These are phyloP conservation scores for Drosophila santomea DNA, from an alignment of 1,140 invertebrate genomes.

Conservation along the genomic window DNA sequence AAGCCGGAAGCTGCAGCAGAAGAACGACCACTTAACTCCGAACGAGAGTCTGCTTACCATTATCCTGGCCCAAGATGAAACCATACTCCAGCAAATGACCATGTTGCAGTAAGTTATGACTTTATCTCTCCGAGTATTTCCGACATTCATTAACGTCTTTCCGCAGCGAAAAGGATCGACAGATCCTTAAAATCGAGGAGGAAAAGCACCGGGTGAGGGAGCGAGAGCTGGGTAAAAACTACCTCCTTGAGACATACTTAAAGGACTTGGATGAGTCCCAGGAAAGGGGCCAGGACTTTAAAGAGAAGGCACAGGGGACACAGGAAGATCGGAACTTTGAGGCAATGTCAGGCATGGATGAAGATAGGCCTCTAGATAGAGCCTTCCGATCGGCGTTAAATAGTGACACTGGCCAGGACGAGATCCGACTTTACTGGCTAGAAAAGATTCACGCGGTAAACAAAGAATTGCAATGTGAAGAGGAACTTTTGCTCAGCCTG, in stretches of 20 bases:
- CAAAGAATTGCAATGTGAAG: slow-evolving; percentile 89
- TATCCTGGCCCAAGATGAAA: slow-evolving; percentile 92
- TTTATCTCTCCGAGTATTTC: neutral
- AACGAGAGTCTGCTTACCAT: slow-evolving; percentile 90
- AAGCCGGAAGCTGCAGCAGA: slow-evolving; percentile 21
- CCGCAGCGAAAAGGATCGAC: slow-evolving; percentile 90
- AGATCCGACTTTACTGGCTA: slow-evolving; percentile 88
- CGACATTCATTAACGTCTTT: neutral
- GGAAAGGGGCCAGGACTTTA: slow-evolving; percentile 63
- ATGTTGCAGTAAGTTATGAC: slow-evolving; percentile 86
- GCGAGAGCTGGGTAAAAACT: slow-evolving; percentile 91
- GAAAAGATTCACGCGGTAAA: slow-evolving; percentile 90
- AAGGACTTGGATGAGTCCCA: slow-evolving; percentile 86
- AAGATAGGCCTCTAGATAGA: slow-evolving; percentile 38
- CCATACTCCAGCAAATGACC: slow-evolving; percentile 90
- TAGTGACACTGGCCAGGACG: slow-evolving; percentile 16
- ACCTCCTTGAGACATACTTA: slow-evolving; percentile 92
- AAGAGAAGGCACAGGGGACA: slow-evolving; percentile 68
- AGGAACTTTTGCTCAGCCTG: slow-evolving; percentile 88
- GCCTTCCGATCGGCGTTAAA: neutral
- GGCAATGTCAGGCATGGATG: neutral
- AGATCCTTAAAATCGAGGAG: slow-evolving; percentile 91
- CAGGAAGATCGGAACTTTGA: neutral
- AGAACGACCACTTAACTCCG: slow-evolving; percentile 19
- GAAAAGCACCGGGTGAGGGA: slow-evolving; percentile 89